Evolutionary conservation across 1,140 invertebrate genomes (phyloP), one percentile per base, ranked within the genome.

Genomic region (Oryzaephilus surinamensis): DNA sequence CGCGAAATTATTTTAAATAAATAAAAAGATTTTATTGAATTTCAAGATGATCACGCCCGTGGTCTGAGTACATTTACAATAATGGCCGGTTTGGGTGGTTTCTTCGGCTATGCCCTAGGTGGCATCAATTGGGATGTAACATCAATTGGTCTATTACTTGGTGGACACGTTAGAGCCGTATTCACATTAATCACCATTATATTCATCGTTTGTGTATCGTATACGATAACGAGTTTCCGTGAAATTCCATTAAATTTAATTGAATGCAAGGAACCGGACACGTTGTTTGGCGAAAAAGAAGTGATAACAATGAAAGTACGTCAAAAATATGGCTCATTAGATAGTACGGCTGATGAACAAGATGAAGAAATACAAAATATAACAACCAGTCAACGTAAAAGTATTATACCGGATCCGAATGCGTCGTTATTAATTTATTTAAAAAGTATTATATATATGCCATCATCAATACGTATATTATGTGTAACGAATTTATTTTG

Each of bases 401-500:
- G 54, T 36, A 46, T 57, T 18, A 36, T 11, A 4, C 50, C 56
- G 2, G 61, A 64, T 42, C 58, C 66, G 3, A 63, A 67, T 35
- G 63, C 66, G 8, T 74, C 79, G 0, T 51, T 88, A 1, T 52
- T 51, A 16, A 77, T 91, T 48, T 96, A 97, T 61, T 66, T 97
- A 6, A 66, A 74, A 33, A 94, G 92, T 3, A 95, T 97, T 17
- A 54, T 97, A 0, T 71, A 79, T 36, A 94, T 97, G 87, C 92
- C 93, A 0, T 65, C 69, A 39, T 92, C 86, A 2, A 65, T 97
- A 38, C 71, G 80, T 21, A 77, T 91, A 48, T 72, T 97, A 1
- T 97, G 93, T 54, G 44, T 95, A 2, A 96, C 92, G 0, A 97
- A 97, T 67, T 69, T 96, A 0, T 96, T 96, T 61, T 95, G 89